Evolutionary conservation across 2,888 invertebrate genomes (phyloP).

Genomic region (Mellilla xanthometata): DNA sequence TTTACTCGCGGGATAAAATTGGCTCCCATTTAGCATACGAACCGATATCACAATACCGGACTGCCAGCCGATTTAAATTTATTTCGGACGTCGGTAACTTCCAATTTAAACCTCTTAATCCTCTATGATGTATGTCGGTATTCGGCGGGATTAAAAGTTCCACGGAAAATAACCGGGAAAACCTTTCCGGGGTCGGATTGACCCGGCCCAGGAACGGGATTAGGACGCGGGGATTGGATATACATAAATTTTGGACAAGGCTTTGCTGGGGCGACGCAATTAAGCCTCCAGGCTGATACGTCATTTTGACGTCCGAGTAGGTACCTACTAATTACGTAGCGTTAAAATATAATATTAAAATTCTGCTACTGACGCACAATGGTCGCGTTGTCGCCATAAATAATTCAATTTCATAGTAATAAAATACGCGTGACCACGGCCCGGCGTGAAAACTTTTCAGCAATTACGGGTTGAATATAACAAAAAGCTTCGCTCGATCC

Average conservation of each 20-base stretch:
- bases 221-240: slow-evolving; percentile 80
- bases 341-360: slow-evolving; percentile 80
- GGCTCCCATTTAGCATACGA: slow-evolving; percentile 76
- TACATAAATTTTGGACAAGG: slow-evolving; percentile 78
- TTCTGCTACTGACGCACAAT: slow-evolving; percentile 73
- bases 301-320: slow-evolving; percentile 76
- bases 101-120: slow-evolving; percentile 84
- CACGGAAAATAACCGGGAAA: slow-evolving; percentile 83
- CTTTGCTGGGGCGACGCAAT: slow-evolving; percentile 75
- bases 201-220: slow-evolving; percentile 77
- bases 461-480: slow-evolving; percentile 80
- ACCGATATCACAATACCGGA: slow-evolving; percentile 79
- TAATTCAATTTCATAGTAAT: slow-evolving; percentile 83
- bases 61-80: slow-evolving; percentile 82
- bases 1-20: slow-evolving; percentile 73
- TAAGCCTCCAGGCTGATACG: slow-evolving; percentile 76
- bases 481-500: slow-evolving; percentile 74
- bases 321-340: slow-evolving; percentile 58
- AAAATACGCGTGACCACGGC: slow-evolving; percentile 80
- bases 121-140: slow-evolving; percentile 83
- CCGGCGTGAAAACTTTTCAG: slow-evolving; percentile 81
- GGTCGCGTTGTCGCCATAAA: slow-evolving; percentile 74
- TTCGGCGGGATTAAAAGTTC: slow-evolving; percentile 82
- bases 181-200: slow-evolving; percentile 82
- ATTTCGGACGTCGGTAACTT: slow-evolving; percentile 83